Conservation (phyloP, 1,140 invertebrate genomes). For the Littorina saxatilis region DNA sequence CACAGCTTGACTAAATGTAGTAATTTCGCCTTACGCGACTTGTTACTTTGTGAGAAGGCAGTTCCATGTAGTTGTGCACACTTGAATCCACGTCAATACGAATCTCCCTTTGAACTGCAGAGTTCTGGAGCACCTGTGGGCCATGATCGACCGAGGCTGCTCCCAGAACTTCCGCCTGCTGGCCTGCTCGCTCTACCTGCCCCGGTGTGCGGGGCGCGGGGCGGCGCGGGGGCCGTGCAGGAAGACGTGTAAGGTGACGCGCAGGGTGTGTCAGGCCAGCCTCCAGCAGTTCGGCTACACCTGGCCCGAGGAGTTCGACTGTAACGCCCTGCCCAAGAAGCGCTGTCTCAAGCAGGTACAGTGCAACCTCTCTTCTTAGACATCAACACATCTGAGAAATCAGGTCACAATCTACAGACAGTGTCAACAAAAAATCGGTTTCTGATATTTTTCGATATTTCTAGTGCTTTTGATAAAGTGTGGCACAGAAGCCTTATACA, state of each 20-base stretch:
- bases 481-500: too few species aligned
- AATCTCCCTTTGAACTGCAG: too few species aligned
- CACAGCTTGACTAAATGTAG: too few species aligned
- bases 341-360: constrained; percentile 30
- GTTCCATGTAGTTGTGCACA: too few species aligned
- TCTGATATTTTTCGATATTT: too few species aligned
- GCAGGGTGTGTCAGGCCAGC: constrained; percentile 40
- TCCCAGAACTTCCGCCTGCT: constrained; percentile 55
- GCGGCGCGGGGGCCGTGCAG: constrained; percentile 46
- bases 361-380: constrained; percentile 47
- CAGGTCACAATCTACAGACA: too few species aligned
- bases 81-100: too few species aligned
- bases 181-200: constrained; percentile 56
- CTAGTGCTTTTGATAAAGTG: too few species aligned
- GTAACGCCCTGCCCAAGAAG: constrained; percentile 36
- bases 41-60: too few species aligned
- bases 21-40: too few species aligned
- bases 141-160: constrained; percentile 59
- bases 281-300: constrained; percentile 33
- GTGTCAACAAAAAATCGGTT: too few species aligned
- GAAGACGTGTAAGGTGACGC: constrained; percentile 53
- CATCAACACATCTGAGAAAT: too few species aligned
- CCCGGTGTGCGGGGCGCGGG: constrained; percentile 48
- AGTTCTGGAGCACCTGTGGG: constrained; percentile 54
- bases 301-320: constrained; percentile 54